A percentile compares a stretch with the other conserved stretches of the same genome.
Evolutionary conservation across 2,888 invertebrate species (phyloP).

Genomic region (Acrocera orbiculus): DNA sequence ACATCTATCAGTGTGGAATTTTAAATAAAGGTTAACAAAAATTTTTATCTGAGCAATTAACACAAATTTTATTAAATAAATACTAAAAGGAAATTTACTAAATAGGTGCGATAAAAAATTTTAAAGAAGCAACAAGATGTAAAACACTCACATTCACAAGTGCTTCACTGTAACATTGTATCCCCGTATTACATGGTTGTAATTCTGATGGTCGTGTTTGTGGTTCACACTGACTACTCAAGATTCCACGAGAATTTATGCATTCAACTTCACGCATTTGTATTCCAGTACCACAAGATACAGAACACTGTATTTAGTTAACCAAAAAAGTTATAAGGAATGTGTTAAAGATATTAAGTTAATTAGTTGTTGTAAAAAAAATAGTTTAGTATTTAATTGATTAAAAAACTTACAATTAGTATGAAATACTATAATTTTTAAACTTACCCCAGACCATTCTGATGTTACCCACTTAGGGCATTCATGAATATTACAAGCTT

Average conservation of each 20-base stretch:
- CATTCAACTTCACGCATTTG: slow-evolving; percentile 72
- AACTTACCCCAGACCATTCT: slow-evolving; percentile 80
- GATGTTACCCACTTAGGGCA: slow-evolving; percentile 80
- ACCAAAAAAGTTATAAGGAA: slow-evolving; percentile 4
- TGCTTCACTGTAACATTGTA: slow-evolving; percentile 40
- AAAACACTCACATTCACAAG: slow-evolving; percentile 18
- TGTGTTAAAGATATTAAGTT: too few species aligned
- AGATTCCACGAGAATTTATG: slow-evolving; percentile 39
- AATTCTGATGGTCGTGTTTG: slow-evolving; percentile 48
- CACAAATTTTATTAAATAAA: too few species aligned
- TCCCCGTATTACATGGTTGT: slow-evolving; percentile 55
- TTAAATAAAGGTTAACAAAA: too few species aligned
- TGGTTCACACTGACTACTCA: slow-evolving; percentile 46
- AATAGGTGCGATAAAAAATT: too few species aligned
- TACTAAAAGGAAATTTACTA: too few species aligned
- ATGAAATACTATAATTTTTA: too few species aligned
- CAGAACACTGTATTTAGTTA: slow-evolving; percentile 58
- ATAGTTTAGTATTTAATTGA: too few species aligned
- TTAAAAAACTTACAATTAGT: too few species aligned
- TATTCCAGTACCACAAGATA: slow-evolving; percentile 74
- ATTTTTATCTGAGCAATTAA: too few species aligned
- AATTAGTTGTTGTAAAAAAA: too few species aligned
- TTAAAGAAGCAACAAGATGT: too few species aligned
- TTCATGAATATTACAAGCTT: slow-evolving; percentile 66
- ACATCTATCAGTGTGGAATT: too few species aligned